Evolutionary conservation across 2,797 vertebrate species (phyloP).

Genomic region (Parauchenoglanis ngamensis): DNA sequence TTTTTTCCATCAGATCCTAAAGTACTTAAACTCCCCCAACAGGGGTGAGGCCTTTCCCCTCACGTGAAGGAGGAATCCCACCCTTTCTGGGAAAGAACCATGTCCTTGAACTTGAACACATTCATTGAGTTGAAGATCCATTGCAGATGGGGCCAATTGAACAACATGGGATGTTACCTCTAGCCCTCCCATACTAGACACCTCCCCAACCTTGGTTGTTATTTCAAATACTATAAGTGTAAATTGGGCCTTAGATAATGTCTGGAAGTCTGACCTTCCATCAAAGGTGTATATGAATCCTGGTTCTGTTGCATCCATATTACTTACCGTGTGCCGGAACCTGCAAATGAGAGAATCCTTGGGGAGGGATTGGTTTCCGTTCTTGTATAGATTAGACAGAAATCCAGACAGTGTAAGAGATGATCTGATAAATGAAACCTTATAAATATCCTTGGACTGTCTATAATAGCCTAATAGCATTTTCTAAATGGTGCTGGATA

Average conservation of each 20-base stretch:
- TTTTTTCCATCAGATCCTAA: neutral
- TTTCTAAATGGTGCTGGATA: neutral
- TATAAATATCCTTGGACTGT: constrained; percentile 18
- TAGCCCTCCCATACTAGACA: neutral
- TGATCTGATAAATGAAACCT: neutral
- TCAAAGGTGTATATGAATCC: neutral
- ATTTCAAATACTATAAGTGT: neutral
- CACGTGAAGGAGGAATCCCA: neutral
- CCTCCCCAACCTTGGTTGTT: neutral
- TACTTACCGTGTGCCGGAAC: constrained; percentile 1
- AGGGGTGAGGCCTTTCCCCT: neutral
- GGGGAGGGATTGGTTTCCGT: constrained; percentile 24
- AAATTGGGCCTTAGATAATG: neutral
- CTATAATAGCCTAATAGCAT: constrained; percentile 13
- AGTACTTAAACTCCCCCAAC: neutral
- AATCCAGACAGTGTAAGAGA: constrained; percentile 13
- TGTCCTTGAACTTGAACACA: neutral
- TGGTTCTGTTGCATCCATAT: constrained; percentile 9
- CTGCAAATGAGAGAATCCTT: constrained; percentile 5
- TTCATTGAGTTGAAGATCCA: too few relatives aligned
- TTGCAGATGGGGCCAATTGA: neutral
- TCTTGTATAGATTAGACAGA: constrained; percentile 22
- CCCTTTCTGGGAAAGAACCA: neutral
- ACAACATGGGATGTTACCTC: neutral
- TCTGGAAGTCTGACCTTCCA: neutral